Conservation (phyloP, 1,140 invertebrate genomes). For the Aphelinus certus region DNA sequence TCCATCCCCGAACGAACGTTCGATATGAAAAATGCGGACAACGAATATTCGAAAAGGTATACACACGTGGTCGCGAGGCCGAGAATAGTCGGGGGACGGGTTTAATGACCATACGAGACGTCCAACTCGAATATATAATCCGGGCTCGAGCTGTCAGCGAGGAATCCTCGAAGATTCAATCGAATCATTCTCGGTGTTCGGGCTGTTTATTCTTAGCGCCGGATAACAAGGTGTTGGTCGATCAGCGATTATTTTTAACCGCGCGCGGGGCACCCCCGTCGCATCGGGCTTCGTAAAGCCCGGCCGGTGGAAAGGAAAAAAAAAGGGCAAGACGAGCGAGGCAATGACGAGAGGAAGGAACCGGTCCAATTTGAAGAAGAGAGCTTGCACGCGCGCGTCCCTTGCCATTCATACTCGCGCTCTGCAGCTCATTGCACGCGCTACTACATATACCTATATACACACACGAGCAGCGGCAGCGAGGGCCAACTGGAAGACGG, state of each 20-base stretch:
- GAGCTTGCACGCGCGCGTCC: background rate
- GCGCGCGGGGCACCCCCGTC: background rate
- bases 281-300: background rate
- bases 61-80: too few relatives aligned
- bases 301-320: background rate
- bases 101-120: too few relatives aligned
- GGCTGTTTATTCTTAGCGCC: background rate
- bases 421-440: too few relatives aligned
- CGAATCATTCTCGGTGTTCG: background rate
- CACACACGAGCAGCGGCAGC: background rate
- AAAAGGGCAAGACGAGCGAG: background rate
- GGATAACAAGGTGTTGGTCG: constrained; percentile 26
- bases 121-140: too few relatives aligned
- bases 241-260: constrained; percentile 6
- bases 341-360: background rate
- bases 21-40: too few relatives aligned
- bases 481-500: constrained; percentile 42
- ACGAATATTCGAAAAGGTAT: too few relatives aligned
- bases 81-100: too few relatives aligned
- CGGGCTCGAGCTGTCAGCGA: too few relatives aligned
- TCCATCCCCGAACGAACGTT: too few relatives aligned
- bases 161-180: too few relatives aligned
- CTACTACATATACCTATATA: too few relatives aligned
- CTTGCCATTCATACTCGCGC: background rate
- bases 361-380: background rate